Evolutionary conservation across 2,797 vertebrate genomes (phyloP).

Genomic region (Crocodylus rhombifer): DNA sequence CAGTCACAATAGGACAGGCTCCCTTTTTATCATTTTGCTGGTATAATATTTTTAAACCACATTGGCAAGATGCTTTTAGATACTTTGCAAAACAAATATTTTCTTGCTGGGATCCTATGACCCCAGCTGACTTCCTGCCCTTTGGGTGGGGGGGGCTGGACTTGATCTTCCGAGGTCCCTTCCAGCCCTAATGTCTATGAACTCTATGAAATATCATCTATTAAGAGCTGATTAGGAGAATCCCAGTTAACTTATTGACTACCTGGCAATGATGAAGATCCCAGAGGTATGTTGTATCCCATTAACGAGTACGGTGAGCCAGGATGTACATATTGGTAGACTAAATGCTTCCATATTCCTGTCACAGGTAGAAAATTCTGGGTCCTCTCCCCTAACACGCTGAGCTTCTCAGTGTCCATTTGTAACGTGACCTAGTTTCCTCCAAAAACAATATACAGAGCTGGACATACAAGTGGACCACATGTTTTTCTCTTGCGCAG

Average conservation of each 20-base stretch:
- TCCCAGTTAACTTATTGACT: not conserved
- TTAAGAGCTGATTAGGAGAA: not conserved
- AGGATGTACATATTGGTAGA: not conserved
- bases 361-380: not conserved
- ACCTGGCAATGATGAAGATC: not conserved
- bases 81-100: not conserved
- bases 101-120: too few species aligned
- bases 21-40: not conserved
- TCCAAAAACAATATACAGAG: not conserved
- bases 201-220: not conserved
- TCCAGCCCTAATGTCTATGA: too few species aligned
- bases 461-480: not conserved
- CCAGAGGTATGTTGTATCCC: not conserved
- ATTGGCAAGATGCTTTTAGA: too few species aligned
- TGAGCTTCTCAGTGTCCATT: not conserved
- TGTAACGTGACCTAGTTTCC: not conserved
- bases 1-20: not conserved
- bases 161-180: too few species aligned
- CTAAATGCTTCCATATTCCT: not conserved
- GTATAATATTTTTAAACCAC: slow-evolving; percentile 1
- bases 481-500: not conserved
- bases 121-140: too few species aligned
- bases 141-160: too few species aligned
- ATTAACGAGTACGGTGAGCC: not conserved
- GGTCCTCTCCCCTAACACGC: not conserved